Evolutionary conservation across 1,140 invertebrate genomes (phyloP), one percentile per base, ranked within the genome.

Genomic region (Sminthurides bifidus): DNA sequence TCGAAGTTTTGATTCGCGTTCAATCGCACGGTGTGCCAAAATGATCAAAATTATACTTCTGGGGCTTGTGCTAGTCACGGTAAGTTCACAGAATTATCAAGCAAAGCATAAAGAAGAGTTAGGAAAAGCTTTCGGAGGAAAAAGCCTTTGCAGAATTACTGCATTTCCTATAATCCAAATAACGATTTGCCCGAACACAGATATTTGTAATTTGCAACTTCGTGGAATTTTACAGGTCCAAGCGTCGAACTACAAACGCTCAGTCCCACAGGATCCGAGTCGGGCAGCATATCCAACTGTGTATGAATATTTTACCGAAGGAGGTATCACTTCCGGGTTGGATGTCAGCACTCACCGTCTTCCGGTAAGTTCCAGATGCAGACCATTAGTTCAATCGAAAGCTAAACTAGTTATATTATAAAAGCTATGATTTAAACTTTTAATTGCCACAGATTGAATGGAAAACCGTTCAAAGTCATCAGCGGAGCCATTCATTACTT

Each of bases 401-500:
- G 5, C 26, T 26, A 19, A 48, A 6, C 6, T 26, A 27, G 6
- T 48, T 8, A 27, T 27, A 48, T 5, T 27, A 48, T 27, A 27
- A 8, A 30, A 6, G 26, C 19, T 10, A 30, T 15, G 17, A n/a
- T 8, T 8, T 24, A 48, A 6, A 27, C 27, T 48, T 5, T 27
- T 15, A 37, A 48, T 45, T 30, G 10, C 4, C 19, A 1, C 8
- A 61, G 60, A 15, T 58, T 74, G n/a, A 73, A 73, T 61, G 67
- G 67, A 12, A 67, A 67, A 59, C 52, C 65, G 2, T 62, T 73
- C 14, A 57, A 66, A 4, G 64, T 74, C 12, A 65, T 71, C 45
- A 69, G 67, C 56, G 76, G 76, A 3, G 69, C 76, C 8, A 71
- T 79, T 53, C 76, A 79, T 61, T 79, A 77, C 64, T 78, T 78